phyloP scores from a whole-genome alignment of 1,140 invertebrate genomes.

The Drosophila nasuta region DNA sequence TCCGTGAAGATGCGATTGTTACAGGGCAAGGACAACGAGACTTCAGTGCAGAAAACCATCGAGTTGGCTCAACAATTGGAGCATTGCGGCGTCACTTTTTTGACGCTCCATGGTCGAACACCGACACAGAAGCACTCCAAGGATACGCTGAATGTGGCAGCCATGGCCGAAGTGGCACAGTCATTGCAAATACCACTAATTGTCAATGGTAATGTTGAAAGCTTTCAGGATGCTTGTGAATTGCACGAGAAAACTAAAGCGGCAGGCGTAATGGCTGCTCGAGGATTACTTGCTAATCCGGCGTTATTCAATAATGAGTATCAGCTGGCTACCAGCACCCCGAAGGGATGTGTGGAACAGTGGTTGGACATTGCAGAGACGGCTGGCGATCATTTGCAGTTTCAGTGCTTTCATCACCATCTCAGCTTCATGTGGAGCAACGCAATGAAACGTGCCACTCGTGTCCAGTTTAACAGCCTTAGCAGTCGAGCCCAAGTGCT shows the following conservation, averaged over 20 bases:
- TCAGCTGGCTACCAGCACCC: conserved; percentile 89
- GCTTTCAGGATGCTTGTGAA: conserved; percentile 88
- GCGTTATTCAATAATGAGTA: conserved; percentile 91
- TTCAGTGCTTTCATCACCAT: conserved; percentile 96
- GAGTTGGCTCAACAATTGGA: conserved; percentile 91
- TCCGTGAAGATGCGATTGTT: conserved; percentile 96
- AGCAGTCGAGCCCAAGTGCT: conserved; percentile 89
- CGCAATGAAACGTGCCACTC: conserved; percentile 89
- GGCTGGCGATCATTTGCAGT: conserved; percentile 87
- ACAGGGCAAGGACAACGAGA: conserved; percentile 78
- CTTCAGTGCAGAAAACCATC: conserved; percentile 84
- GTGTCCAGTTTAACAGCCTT: conserved; percentile 92
- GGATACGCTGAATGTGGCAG: conserved; percentile 89
- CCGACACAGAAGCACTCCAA: conserved; percentile 91
- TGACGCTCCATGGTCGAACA: conserved; percentile 96
- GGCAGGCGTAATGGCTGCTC: conserved; percentile 95
- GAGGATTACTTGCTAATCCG: conserved; percentile 95
- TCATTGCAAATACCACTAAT: conserved; percentile 91
- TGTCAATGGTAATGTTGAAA: conserved; percentile 95
- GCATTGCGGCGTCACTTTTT: conserved; percentile 93
- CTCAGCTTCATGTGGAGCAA: conserved; percentile 97
- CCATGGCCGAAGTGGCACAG: conserved; percentile 90
- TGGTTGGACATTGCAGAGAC: conserved; percentile 92
- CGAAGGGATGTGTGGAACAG: conserved; percentile 91
- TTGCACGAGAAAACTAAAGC: conserved; percentile 90